Conservation (phyloP, 2,797 vertebrate species). For the Chiloscyllium punctatum region DNA sequence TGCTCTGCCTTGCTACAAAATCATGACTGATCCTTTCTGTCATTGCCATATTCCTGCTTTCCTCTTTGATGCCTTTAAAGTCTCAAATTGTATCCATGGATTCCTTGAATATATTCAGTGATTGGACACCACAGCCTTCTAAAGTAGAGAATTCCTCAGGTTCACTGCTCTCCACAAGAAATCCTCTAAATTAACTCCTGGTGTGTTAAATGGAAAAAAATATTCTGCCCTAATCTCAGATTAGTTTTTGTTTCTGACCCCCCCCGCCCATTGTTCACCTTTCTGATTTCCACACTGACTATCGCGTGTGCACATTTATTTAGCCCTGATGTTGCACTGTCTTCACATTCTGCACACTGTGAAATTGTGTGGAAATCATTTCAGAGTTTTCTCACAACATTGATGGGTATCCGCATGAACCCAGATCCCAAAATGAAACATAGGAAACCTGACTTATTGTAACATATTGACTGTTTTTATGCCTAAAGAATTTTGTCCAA, state of each 20-base stretch:
- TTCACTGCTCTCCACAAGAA: too few relatives aligned
- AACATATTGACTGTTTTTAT: neutral
- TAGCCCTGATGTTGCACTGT: neutral
- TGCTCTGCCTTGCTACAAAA: too few relatives aligned
- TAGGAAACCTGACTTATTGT: neutral
- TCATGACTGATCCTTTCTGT: too few relatives aligned
- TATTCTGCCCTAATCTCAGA: neutral
- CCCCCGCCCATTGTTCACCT: neutral
- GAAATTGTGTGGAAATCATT: neutral
- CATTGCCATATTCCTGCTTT: too few relatives aligned
- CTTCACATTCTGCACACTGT: neutral
- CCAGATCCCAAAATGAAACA: neutral
- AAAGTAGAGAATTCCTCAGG: too few relatives aligned
- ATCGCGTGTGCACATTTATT: neutral
- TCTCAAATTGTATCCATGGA: too few relatives aligned
- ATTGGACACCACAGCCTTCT: too few relatives aligned
- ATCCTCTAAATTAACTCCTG: too few relatives aligned
- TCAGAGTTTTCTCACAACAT: neutral
- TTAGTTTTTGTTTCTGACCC: neutral
- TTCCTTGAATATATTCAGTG: too few relatives aligned
- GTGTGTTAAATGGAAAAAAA: too few relatives aligned
- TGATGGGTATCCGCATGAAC: neutral
- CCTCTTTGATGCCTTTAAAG: too few relatives aligned
- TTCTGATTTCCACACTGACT: neutral
- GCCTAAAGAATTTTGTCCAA: neutral